Evolutionary conservation across 1,140 invertebrate genomes (phyloP), one percentile per base, ranked within the genome.

Genomic region (Chironomus tepperi): DNA sequence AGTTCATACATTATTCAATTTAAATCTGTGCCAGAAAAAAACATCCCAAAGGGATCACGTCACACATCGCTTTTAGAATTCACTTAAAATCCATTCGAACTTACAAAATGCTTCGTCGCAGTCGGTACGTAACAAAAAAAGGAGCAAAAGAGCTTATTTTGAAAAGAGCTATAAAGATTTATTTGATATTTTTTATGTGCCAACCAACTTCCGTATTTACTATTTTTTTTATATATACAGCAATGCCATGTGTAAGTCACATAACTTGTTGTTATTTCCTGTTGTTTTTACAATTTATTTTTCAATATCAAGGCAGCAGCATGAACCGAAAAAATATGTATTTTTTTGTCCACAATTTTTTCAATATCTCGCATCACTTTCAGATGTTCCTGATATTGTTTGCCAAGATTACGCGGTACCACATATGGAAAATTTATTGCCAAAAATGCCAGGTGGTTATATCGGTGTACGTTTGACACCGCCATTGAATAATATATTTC

Each of bases 351-450:
- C n/a, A n/a, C n/a, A n/a, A 34, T 34, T 2, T 34, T 2, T 34
- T 34, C 24, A 34, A 34, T 34, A 34, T 34, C 24, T 34, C 24
- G 24, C 24, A 34, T 34, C 24, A 34, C 24, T 80, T 83, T 16
- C 80, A 87, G 86, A 87, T 79, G 84, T 87, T 74, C 83, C 85
- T 75, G 87, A 87, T 78, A 84, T 87, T 76, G 83, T 87, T 24
- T 83, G 85, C 74, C 85, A 87, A 76, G 87, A 88, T 77, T 88
- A 86, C 79, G 85, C 85, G 18, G 82, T 86, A 73, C 85, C 86
- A 73, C 83, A 83, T 76, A 80, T 84, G 77, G 79, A 83, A 77
- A 79, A 82, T 77, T 77, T 82, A 75, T 74, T 82, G 73, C 81
- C 80, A 65, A 82, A 82, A 78, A 77, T 76, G 42, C 78, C 79